phyloP scores from a whole-genome alignment of 2,113 vertebrate genomes.

The Caloenas nicobarica region DNA sequence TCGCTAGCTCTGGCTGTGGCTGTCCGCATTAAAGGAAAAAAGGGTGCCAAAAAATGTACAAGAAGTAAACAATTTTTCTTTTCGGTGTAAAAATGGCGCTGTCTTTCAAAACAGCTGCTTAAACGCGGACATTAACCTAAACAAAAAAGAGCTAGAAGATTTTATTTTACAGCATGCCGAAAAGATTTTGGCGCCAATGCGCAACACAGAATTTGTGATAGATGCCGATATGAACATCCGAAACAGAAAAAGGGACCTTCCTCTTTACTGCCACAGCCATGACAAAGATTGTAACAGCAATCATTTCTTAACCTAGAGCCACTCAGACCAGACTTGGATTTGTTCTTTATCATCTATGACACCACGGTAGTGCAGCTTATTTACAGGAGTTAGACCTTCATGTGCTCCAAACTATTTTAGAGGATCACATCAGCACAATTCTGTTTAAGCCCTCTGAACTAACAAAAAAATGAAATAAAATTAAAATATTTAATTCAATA shows the following conservation, averaged over 20 bases:
- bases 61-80: conserved; percentile 56
- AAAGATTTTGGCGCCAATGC: background rate
- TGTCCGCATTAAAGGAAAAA: conserved; percentile 15
- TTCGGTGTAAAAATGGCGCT: conserved; percentile 27
- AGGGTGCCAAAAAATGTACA: conserved; percentile 40
- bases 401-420: background rate
- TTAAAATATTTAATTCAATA: background rate
- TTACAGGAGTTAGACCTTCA: background rate
- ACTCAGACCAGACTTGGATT: background rate
- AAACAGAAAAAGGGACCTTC: background rate
- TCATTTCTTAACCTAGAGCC: background rate
- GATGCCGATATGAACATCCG: background rate
- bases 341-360: background rate
- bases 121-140: background rate
- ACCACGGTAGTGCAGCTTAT: background rate
- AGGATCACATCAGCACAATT: background rate
- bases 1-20: background rate
- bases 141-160: background rate
- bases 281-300: background rate
- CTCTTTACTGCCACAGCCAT: background rate
- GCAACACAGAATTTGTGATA: background rate
- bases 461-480: background rate
- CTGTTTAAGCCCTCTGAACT: background rate
- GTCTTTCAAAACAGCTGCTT: conserved; percentile 49
- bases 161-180: conserved; percentile 20